Percentiles rank a stretch among this genome's conserved stretches.
Evolutionary conservation across 1,140 invertebrate species (phyloP).

Genomic region (Parapsyche elsis): DNA sequence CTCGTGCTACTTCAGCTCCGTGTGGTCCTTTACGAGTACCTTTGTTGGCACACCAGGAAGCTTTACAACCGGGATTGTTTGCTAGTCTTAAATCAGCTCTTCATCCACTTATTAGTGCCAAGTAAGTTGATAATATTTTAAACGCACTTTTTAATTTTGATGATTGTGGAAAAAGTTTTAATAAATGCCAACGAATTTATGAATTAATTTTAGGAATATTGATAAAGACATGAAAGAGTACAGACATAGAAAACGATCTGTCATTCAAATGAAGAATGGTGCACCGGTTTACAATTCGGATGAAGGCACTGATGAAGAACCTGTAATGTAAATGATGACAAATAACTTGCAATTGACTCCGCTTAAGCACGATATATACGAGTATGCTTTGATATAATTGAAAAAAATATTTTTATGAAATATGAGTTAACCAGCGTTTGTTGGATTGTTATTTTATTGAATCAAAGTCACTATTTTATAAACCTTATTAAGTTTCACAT

Average conservation of each 20-base stretch:
- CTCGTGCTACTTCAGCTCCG: constrained; percentile 57
- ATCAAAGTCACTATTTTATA: constrained; percentile 15
- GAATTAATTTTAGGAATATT: constrained; percentile 60
- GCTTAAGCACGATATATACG: too few relatives aligned
- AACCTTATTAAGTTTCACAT: constrained; percentile 25
- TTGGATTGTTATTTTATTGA: background rate
- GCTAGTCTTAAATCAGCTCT: constrained; percentile 74
- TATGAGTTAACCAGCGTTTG: background rate
- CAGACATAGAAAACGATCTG: constrained; percentile 66
- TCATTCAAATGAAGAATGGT: constrained; percentile 68
- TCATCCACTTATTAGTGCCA: constrained; percentile 75
- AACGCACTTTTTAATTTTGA: background rate
- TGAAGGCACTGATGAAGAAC: constrained; percentile 66
- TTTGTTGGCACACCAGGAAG: constrained; percentile 75
- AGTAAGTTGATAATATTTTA: constrained; percentile 56
- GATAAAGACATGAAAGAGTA: constrained; percentile 65
- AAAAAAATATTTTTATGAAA: background rate
- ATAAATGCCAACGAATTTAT: background rate
- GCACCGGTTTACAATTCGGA: constrained; percentile 67
- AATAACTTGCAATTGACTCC: background rate
- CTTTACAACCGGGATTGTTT: constrained; percentile 74
- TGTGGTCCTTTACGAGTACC: constrained; percentile 14
- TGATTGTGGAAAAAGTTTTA: background rate
- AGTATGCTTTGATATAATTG: too few relatives aligned
- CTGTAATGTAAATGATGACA: constrained; percentile 58